Conservation (phyloP, 2,113 vertebrate species). For the Equus quagga region DNA sequence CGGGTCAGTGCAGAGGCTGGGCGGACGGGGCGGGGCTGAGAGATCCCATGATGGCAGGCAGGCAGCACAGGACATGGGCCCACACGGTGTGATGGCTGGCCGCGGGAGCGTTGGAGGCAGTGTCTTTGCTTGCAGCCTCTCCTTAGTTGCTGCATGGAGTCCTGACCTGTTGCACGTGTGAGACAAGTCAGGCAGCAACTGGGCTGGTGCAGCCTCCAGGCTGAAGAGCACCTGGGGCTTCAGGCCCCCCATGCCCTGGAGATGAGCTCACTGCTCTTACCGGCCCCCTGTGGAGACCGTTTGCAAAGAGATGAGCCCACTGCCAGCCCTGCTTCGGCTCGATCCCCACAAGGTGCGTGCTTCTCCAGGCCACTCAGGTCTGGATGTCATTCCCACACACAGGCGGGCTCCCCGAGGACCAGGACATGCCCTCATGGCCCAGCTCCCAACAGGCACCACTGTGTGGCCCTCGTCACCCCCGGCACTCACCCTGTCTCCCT, state of each 20-base stretch:
- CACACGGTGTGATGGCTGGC: rapidly evolving
- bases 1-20: neutral
- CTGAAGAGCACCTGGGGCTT: neutral
- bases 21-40: too few relatives aligned
- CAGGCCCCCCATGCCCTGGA: too few relatives aligned
- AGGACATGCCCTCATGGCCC: too few relatives aligned
- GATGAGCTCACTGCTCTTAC: neutral
- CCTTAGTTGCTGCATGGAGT: neutral
- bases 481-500: too few relatives aligned
- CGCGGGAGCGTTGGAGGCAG: neutral
- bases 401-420: rapidly evolving
- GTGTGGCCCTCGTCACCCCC: rapidly evolving
- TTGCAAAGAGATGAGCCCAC: too few relatives aligned
- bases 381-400: rapidly evolving
- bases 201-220: neutral
- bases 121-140: neutral
- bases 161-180: neutral
- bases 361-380: neutral
- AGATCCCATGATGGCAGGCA: neutral
- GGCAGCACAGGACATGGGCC: neutral
- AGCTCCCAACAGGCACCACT: rapidly evolving
- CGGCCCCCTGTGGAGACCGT: neutral
- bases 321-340: too few relatives aligned
- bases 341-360: rapidly evolving
- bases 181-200: neutral